Base-by-base conservation (phyloP, 2,113 vertebrate species). In the Corapipo altera region DNA sequence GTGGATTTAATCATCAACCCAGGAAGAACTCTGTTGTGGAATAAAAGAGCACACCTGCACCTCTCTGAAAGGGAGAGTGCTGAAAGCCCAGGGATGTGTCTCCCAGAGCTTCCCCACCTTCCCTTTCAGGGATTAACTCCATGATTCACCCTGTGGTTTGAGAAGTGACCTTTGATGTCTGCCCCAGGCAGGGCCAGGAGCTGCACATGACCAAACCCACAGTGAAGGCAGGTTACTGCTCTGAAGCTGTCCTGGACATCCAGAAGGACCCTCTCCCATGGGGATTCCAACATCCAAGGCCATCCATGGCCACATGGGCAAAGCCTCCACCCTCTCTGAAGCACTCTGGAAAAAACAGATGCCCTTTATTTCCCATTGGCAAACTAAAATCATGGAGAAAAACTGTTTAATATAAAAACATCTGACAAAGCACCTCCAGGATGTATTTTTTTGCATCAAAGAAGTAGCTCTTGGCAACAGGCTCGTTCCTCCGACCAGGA, bases 361-460 rank as follows among this genome's bases (percentile, higher is more conserved):
- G 95, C 69, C 32, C 79, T 94, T 95, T 72, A 78, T 94, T 97
- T 96, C 97, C 96, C 93, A 3, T 10, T 93, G 95, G 97, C 91
- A 72, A 96, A 95, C 80, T 44, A 46, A 52, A 95, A 86, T 83
- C 69, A 93, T 2, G 76, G 94, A 96, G 84, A 90, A 79, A 97
- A 98, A 96, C 97, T 96, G 96, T 98, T 98, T 98, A 91, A 96
- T 97, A 90, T 94, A 94, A 98, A 98, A 98, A 98, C 96, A 97
- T 97, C 96, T 97, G 97, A 97, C 97, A 95, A 98, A 97, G 97
- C 92, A 96, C 97, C 97, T 98, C 96, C 97, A 96, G 97, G 97
- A 97, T 97, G 93, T 97, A 95, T 91, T 97, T 98, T 93, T 97
- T 96, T 97, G 93, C 96, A 97, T 97, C 95, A 96, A 97, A 98